These are phyloP conservation scores for Chionis minor DNA, from an alignment of 2,113 vertebrate species.

Conservation along the genomic window DNA sequence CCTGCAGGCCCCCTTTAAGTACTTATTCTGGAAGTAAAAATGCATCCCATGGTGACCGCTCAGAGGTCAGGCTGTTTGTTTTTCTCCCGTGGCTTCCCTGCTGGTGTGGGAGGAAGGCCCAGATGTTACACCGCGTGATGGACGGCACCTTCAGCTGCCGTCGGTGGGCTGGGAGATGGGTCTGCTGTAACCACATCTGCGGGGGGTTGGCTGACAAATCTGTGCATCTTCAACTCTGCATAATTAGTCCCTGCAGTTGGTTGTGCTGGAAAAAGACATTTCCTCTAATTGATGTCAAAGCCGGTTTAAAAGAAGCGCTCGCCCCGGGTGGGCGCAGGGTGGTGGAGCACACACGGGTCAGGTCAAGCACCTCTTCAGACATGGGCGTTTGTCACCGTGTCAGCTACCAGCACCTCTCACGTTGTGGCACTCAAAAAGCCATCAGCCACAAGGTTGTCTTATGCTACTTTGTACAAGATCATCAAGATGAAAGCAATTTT, in stretches of 20 bases:
- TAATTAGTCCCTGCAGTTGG: not conserved
- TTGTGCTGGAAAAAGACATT: not conserved
- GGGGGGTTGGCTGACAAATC: not conserved
- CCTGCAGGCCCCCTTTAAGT: too few species aligned
- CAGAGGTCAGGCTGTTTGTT: not conserved
- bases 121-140: not conserved
- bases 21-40: not conserved
- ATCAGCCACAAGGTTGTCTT: not conserved
- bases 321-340: not conserved
- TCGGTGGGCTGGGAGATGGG: not conserved
- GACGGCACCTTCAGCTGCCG: not conserved
- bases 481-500: not conserved
- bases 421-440: not conserved
- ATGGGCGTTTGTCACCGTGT: accelerated
- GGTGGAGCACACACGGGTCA: not conserved
- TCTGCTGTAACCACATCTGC: not conserved
- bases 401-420: not conserved
- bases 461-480: not conserved
- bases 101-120: not conserved
- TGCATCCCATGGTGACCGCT: accelerated
- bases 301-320: not conserved
- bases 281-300: not conserved
- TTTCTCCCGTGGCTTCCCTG: not conserved
- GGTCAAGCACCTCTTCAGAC: not conserved
- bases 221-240: not conserved